A percentile compares a stretch with the other conserved stretches of the same genome.
These are phyloP conservation scores for Drosophila persimilis DNA, from an alignment of 1,140 invertebrate genomes.

Conservation along the genomic window DNA sequence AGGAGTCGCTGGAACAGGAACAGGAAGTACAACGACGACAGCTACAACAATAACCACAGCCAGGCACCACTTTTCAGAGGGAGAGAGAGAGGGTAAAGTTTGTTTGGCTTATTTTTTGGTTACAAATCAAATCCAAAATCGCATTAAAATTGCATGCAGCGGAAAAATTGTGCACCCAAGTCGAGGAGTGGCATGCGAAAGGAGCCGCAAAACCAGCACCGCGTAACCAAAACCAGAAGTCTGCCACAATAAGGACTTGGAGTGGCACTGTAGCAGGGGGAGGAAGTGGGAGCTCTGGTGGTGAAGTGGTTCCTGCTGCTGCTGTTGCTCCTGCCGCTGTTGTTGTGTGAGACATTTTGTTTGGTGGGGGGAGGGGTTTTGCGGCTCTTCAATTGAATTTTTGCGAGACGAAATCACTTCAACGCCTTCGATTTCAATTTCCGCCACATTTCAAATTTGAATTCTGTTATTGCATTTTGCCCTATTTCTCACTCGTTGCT, in stretches of 20 bases:
- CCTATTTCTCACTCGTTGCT: conserved; percentile 25
- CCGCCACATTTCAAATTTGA: conserved; percentile 72
- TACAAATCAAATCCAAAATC: conserved; percentile 80
- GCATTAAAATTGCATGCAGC: conserved; percentile 80
- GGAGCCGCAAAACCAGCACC: conserved; percentile 45
- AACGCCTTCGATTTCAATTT: conserved; percentile 81
- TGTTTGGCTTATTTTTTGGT: conserved; percentile 78
- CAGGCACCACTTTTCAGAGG: conserved; percentile 42
- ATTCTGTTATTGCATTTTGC: conserved; percentile 67
- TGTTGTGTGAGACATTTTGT: conserved; percentile 56
- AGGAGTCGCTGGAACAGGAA: conserved; percentile 7
- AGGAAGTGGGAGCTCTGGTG: background rate
- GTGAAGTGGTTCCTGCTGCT: conserved; percentile 4
- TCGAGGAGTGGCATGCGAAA: conserved; percentile 31
- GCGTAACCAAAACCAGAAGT: conserved; percentile 36
- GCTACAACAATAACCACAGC: conserved; percentile 40
- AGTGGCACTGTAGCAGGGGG: conserved; percentile 1
- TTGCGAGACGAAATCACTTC: conserved; percentile 80
- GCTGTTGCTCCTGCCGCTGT: background rate
- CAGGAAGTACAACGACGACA: conserved; percentile 21
- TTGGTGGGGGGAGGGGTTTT: background rate
- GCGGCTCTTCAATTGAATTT: conserved; percentile 69
- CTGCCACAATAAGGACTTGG: conserved; percentile 43
- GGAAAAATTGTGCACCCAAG: conserved; percentile 54
- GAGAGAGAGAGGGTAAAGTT: conserved; percentile 49